A percentile compares a stretch with the other conserved stretches of the same genome.
Conservation (phyloP, 1,140 invertebrate species). For the Brachionus asplanchnoidis region DNA sequence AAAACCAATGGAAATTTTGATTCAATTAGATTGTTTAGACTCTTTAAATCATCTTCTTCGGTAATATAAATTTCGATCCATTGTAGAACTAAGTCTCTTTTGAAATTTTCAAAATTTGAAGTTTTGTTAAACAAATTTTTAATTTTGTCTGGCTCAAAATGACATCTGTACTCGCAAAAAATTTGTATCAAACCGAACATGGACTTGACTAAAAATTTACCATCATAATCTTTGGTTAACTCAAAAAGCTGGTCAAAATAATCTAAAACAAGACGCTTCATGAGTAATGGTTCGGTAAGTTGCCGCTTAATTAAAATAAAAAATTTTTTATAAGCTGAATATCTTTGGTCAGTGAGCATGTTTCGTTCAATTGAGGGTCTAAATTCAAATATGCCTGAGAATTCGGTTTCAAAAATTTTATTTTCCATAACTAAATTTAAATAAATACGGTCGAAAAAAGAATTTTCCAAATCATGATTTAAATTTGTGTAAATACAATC, state of each 20-base stretch:
- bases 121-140: neutral
- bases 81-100: neutral
- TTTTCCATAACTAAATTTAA: neutral
- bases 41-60: neutral
- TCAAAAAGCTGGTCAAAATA: neutral
- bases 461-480: neutral
- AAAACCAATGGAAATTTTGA: neutral
- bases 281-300: neutral
- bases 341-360: neutral
- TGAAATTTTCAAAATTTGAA: neutral
- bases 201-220: neutral
- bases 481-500: neutral
- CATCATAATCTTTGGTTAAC: neutral
- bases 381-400: neutral
- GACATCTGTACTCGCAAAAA: neutral
- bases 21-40: neutral
- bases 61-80: constrained; percentile 4
- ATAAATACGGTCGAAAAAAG: constrained; percentile 1
- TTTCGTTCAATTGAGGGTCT: neutral
- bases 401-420: constrained; percentile 17
- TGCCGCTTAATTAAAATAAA: neutral
- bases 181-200: constrained; percentile 22
- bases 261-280: neutral
- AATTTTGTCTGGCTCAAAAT: neutral
- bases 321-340: constrained; percentile 18